Evolutionary conservation across 2,888 invertebrate genomes (phyloP).

Genomic region (Campoplex nolae): DNA sequence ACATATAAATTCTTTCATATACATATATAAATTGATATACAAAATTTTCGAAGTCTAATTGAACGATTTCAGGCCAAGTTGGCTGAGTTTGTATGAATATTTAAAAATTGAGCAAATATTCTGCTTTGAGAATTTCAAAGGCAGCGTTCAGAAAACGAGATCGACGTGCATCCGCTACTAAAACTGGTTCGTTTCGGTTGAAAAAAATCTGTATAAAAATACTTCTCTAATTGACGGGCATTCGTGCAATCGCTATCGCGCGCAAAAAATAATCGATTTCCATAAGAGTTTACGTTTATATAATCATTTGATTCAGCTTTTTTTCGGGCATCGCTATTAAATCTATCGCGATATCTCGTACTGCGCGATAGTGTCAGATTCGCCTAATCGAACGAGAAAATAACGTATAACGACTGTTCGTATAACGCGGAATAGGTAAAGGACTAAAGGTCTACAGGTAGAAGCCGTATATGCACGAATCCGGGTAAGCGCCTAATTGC

Average conservation of each 20-base stretch:
- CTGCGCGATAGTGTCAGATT: not conserved
- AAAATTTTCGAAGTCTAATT: not conserved
- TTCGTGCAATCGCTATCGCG: not conserved
- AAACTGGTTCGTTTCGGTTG: not conserved
- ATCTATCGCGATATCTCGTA: not conserved
- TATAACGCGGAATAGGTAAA: slow-evolving; percentile 20
- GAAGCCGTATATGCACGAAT: slow-evolving; percentile 54
- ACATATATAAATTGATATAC: not conserved
- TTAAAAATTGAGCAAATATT: not conserved
- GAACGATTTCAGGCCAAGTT: not conserved
- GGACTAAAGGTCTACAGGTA: not conserved
- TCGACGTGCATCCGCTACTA: not conserved
- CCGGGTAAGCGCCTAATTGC: slow-evolving; percentile 82
- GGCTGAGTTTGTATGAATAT: not conserved
- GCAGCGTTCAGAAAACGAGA: not conserved
- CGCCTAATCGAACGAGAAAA: slow-evolving; percentile 26
- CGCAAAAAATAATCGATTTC: not conserved
- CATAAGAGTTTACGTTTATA: not conserved
- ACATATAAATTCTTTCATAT: not conserved
- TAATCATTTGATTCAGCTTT: not conserved
- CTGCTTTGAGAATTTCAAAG: not conserved
- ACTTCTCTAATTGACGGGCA: not conserved
- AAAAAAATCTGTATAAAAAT: not conserved
- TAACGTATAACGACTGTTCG: slow-evolving; percentile 5
- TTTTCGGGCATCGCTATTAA: not conserved